These are phyloP conservation scores for Piliocolobus tephrosceles DNA, from an alignment of 2,113 vertebrate genomes.

Conservation along the genomic window DNA sequence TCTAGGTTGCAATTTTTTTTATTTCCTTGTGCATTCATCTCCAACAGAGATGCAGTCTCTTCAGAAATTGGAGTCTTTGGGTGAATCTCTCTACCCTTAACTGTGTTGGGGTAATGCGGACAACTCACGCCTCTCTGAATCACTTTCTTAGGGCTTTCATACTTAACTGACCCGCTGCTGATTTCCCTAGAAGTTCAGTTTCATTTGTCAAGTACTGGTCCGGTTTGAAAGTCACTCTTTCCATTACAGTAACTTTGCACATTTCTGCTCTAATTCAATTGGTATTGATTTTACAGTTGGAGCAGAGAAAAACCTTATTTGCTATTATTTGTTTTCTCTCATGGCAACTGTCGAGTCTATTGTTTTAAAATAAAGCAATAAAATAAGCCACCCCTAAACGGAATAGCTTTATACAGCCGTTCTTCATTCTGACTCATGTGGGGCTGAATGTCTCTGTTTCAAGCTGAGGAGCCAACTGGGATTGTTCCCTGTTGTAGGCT, in stretches of 20 bases:
- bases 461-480: background rate
- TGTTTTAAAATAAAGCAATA: background rate
- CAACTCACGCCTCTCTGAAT: background rate
- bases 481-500: background rate
- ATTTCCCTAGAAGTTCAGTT: background rate
- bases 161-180: background rate
- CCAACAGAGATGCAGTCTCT: background rate
- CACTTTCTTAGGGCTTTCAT: background rate
- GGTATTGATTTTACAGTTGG: slow-evolving; percentile 3
- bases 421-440: background rate
- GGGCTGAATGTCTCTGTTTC: background rate
- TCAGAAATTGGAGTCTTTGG: background rate
- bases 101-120: background rate
- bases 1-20: background rate
- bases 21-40: background rate
- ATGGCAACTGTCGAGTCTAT: background rate
- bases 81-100: background rate
- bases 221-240: background rate
- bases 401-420: background rate
- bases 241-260: background rate
- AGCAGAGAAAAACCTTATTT: background rate
- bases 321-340: background rate
- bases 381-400: background rate
- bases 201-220: background rate
- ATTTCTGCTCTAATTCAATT: background rate